These are phyloP conservation scores for Chironomus striatipennis DNA, from an alignment of 1,140 invertebrate species.

Conservation along the genomic window DNA sequence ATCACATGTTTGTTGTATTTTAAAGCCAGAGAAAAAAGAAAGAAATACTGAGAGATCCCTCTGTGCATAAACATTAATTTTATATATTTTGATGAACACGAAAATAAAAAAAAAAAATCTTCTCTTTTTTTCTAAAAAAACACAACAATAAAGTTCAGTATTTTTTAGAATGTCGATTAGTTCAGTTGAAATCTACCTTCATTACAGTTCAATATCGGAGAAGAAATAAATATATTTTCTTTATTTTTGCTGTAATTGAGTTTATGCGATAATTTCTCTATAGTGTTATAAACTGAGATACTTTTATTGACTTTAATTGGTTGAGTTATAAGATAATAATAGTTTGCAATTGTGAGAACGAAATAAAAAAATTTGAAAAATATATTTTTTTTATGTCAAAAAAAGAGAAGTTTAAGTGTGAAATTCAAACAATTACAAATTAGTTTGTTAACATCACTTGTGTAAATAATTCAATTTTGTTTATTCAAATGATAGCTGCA, in stretches of 20 bases:
- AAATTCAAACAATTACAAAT: too few relatives aligned
- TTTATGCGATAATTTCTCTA: background rate
- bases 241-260: background rate
- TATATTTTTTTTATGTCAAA: too few relatives aligned
- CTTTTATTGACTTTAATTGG: background rate
- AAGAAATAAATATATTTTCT: too few relatives aligned
- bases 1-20: background rate
- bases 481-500: too few relatives aligned
- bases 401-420: too few relatives aligned
- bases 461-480: too few relatives aligned
- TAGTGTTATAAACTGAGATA: background rate
- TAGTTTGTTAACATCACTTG: too few relatives aligned
- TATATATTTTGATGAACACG: background rate
- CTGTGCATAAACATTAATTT: background rate
- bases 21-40: background rate
- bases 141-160: background rate
- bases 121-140: background rate
- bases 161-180: constrained; percentile 1
- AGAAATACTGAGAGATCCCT: background rate
- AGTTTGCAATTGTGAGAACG: background rate
- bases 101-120: background rate
- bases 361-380: background rate
- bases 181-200: constrained; percentile 2
- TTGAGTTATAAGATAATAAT: background rate
- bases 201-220: background rate